phyloP scores from a whole-genome alignment of 2,113 vertebrate species.

The Rhinogobius similis region DNA sequence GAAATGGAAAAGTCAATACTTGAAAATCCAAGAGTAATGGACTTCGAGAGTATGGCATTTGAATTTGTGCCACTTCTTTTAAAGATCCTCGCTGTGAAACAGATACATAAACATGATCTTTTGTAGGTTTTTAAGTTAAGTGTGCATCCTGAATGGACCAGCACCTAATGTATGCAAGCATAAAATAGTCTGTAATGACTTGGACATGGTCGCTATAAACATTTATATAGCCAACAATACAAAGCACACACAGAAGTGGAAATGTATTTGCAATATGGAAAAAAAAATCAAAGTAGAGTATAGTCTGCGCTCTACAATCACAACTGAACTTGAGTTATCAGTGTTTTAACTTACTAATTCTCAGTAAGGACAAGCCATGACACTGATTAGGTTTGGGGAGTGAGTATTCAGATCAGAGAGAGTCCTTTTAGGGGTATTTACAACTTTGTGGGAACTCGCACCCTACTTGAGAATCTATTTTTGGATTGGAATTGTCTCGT shows the following conservation, averaged over 20 bases:
- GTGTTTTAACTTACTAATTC: too few relatives aligned
- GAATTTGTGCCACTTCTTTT: conserved; percentile 41
- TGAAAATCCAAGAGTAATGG: conserved; percentile 55
- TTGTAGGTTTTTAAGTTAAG: background rate
- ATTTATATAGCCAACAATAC: background rate
- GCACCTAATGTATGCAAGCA: background rate
- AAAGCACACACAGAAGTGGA: background rate
- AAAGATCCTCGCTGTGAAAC: conserved; percentile 11
- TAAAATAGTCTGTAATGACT: background rate
- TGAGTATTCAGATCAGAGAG: too few relatives aligned
- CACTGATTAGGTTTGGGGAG: too few relatives aligned
- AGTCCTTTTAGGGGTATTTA: too few relatives aligned
- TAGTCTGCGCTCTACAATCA: too few relatives aligned
- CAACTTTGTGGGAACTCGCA: too few relatives aligned
- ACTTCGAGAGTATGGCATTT: conserved; percentile 47
- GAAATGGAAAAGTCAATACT: conserved; percentile 43
- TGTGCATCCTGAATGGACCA: background rate
- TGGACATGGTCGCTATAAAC: background rate
- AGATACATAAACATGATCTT: background rate
- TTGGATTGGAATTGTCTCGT: too few relatives aligned
- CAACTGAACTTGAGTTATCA: too few relatives aligned
- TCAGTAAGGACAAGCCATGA: too few relatives aligned
- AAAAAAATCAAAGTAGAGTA: too few relatives aligned
- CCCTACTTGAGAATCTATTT: too few relatives aligned
- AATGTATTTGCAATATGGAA: background rate